These are phyloP conservation scores for Graptemys geographica DNA, from an alignment of 2,797 vertebrate genomes.

Conservation along the genomic window DNA sequence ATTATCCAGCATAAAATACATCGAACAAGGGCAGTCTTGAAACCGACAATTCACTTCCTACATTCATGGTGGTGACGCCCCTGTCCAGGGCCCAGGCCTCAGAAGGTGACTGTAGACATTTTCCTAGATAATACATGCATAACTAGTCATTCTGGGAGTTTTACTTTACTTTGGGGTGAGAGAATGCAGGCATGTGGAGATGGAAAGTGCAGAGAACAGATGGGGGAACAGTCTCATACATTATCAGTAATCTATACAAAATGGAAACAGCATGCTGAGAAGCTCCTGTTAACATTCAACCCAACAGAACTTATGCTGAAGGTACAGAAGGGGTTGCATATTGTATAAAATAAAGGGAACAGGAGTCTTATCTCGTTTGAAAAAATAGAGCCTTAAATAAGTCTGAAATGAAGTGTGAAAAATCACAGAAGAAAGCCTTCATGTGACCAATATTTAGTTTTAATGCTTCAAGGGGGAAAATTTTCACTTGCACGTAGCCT, in stretches of 20 bases:
- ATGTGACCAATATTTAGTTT: not conserved
- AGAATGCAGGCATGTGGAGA: not conserved
- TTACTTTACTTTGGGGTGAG: not conserved
- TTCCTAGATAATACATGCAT: not conserved
- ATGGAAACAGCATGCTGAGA: not conserved
- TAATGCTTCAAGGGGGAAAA: not conserved
- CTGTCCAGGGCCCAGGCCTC: not conserved
- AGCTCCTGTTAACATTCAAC: not conserved
- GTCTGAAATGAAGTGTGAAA: not conserved
- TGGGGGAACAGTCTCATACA: too few species aligned
- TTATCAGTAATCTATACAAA: not conserved
- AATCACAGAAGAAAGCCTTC: not conserved
- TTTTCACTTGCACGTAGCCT: not conserved
- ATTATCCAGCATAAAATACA: not conserved
- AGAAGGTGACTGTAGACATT: not conserved
- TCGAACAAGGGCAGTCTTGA: not conserved
- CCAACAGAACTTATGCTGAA: not conserved
- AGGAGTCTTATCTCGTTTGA: not conserved
- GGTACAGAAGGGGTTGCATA: not conserved
- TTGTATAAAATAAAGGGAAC: not conserved
- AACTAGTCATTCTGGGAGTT: not conserved
- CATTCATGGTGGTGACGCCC: not conserved
- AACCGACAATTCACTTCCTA: not conserved
- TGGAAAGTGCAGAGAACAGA: too few species aligned
- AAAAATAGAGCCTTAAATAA: not conserved